Conservation (phyloP, 2,888 invertebrate species). For the Siphlonurus alternatus region DNA sequence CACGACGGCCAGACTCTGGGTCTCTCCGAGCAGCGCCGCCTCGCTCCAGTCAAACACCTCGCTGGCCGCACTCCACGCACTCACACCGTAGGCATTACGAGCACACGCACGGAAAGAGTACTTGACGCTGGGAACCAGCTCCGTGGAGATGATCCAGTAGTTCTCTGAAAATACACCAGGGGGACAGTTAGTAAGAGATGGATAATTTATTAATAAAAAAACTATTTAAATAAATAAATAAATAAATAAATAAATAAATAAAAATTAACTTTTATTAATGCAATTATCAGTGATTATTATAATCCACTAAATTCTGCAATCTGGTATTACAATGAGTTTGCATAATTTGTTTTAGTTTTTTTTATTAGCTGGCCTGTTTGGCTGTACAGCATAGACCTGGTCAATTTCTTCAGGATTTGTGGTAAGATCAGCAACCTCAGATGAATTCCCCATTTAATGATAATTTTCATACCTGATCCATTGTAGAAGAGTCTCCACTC, state of each 20-base stretch:
- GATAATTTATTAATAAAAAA: not conserved
- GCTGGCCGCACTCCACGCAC: constrained; percentile 57
- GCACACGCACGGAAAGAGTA: constrained; percentile 64
- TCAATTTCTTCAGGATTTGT: too few relatives aligned
- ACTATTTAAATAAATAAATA: too few relatives aligned
- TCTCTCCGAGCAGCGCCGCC: not conserved
- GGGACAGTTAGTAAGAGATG: constrained; percentile 5
- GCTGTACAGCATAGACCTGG: too few relatives aligned
- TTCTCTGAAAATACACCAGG: constrained; percentile 34
- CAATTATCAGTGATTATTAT: too few relatives aligned
- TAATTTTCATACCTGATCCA: constrained; percentile 48
- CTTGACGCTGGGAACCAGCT: constrained; percentile 39
- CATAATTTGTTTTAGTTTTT: too few relatives aligned
- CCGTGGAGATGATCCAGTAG: constrained; percentile 57
- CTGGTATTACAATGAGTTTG: too few relatives aligned
- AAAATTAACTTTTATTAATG: not conserved
- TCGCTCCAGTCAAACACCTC: constrained; percentile 34
- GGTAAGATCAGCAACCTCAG: too few relatives aligned
- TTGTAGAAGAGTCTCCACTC: constrained; percentile 53
- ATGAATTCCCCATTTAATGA: too few relatives aligned
- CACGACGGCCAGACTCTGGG: not conserved
- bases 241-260: constrained; percentile 4
- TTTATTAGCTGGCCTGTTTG: too few relatives aligned
- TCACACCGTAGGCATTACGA: constrained; percentile 49
- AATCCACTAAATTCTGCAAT: too few relatives aligned